A percentile compares a stretch with the other conserved stretches of the same genome.
Conservation (phyloP, 2,888 invertebrate genomes). For the Tyria jacobaeae region DNA sequence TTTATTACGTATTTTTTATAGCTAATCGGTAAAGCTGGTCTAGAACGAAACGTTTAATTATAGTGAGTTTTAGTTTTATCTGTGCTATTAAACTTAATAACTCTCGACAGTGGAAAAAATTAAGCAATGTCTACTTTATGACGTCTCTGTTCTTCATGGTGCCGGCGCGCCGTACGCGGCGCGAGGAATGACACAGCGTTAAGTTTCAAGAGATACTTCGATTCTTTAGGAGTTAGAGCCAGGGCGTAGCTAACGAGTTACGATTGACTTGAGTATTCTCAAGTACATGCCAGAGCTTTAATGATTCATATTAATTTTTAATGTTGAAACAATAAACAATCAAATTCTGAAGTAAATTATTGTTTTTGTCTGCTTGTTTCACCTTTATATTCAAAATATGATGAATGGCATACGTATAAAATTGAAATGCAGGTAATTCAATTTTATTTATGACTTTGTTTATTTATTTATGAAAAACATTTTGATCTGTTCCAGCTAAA, state of each 20-base stretch:
- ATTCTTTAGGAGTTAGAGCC: conserved; percentile 77
- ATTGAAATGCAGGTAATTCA: too few species aligned
- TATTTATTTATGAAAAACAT: too few species aligned
- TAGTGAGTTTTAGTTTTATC: conserved; percentile 29
- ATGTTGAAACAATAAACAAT: conserved; percentile 57
- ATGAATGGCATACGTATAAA: too few species aligned
- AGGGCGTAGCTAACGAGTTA: conserved; percentile 77
- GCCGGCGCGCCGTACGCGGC: too few species aligned
- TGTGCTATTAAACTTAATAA: conserved; percentile 35
- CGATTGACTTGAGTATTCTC: conserved; percentile 77
- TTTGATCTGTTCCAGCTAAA: too few species aligned
- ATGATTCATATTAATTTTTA: conserved; percentile 62
- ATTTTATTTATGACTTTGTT: too few species aligned
- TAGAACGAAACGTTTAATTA: conserved; percentile 19
- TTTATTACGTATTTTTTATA: conserved; percentile 29
- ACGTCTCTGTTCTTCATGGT: conserved; percentile 59
- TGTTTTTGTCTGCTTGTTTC: conserved; percentile 24
- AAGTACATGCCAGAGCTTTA: conserved; percentile 65
- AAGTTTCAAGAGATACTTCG: conserved; percentile 82
- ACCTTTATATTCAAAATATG: conserved; percentile 8
- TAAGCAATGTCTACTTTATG: conserved; percentile 36
- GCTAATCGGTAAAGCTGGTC: conserved; percentile 16
- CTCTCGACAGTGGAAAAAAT: conserved; percentile 21
- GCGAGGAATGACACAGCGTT: conserved; percentile 82
- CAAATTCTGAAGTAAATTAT: conserved; percentile 18